phyloP scores from a whole-genome alignment of 2,888 invertebrate species.

The Stratiomys singularior region DNA sequence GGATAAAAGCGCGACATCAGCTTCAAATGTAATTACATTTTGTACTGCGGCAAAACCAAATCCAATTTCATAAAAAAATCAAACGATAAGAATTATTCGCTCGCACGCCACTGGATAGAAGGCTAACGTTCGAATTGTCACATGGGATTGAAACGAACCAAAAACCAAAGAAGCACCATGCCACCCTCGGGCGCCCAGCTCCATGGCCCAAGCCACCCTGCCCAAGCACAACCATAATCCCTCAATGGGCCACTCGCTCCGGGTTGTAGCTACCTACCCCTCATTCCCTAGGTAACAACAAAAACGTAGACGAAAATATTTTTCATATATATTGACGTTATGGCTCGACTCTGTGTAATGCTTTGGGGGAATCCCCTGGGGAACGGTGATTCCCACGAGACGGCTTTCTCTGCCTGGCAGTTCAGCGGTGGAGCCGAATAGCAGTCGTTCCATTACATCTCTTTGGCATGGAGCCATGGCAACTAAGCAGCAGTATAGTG shows the following conservation, averaged over 20 bases:
- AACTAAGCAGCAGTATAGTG: conserved; percentile 40
- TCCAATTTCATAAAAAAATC: conserved; percentile 39
- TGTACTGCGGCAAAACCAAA: conserved; percentile 10
- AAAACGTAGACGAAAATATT: conserved; percentile 50
- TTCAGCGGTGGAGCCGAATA: conserved; percentile 20
- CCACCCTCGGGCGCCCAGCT: conserved; percentile 39
- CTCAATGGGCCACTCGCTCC: conserved; percentile 19
- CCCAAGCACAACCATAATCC: conserved; percentile 27
- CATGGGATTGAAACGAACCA: conserved; percentile 38
- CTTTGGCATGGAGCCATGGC: conserved; percentile 34
- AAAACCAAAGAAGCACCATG: conserved; percentile 38
- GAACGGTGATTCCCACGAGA: conserved; percentile 65
- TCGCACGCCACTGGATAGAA: conserved; percentile 43
- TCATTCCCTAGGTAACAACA: conserved; percentile 45
- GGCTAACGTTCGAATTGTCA: conserved; percentile 24
- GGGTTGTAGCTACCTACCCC: conserved; percentile 3
- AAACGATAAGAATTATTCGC: conserved; percentile 31
- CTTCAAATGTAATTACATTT: conserved; percentile 40
- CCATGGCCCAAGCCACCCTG: conserved; percentile 3
- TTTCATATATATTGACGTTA: conserved; percentile 51
- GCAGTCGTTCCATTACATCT: conserved; percentile 27
- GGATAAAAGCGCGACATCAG: conserved; percentile 32
- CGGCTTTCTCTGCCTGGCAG: conserved; percentile 33
- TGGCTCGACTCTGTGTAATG: conserved; percentile 48
- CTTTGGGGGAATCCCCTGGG: conserved; percentile 58